Evolutionary conservation across 2,113 vertebrate genomes (phyloP).

Genomic region (Anser cygnoides): DNA sequence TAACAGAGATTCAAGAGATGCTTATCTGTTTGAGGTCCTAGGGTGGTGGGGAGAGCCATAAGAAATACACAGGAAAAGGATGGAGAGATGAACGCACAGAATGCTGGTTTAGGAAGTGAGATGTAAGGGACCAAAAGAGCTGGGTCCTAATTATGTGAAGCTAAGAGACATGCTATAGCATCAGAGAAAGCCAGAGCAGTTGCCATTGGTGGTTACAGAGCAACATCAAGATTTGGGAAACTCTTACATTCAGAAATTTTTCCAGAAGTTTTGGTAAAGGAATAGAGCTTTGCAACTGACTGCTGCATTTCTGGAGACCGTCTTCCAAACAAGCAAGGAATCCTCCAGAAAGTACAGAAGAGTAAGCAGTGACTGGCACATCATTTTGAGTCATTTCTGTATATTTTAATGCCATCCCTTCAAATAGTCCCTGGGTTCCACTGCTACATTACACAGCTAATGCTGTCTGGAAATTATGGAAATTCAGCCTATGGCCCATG

Average conservation of each 20-base stretch:
- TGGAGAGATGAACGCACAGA: background rate
- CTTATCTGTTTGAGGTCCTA: background rate
- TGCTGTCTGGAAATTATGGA: conserved; percentile 56
- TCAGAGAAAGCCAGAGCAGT: background rate
- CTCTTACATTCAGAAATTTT: background rate
- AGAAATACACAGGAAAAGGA: background rate
- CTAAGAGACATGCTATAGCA: background rate
- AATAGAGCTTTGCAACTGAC: background rate
- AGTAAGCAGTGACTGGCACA: background rate
- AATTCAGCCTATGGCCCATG: background rate
- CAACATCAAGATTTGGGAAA: background rate
- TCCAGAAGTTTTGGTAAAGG: background rate
- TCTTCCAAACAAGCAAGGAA: background rate
- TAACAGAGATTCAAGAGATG: background rate
- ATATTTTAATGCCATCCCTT: background rate
- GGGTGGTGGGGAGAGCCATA: background rate
- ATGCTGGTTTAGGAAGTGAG: background rate
- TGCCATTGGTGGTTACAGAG: background rate
- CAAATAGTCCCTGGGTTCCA: background rate
- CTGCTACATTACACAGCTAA: background rate
- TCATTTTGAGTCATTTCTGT: background rate
- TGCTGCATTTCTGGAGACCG: background rate
- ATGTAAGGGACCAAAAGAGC: rapidly evolving
- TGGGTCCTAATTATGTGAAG: background rate
- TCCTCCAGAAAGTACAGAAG: background rate